phyloP scores from a whole-genome alignment of 2,113 vertebrate species.

The Gavia stellata region DNA sequence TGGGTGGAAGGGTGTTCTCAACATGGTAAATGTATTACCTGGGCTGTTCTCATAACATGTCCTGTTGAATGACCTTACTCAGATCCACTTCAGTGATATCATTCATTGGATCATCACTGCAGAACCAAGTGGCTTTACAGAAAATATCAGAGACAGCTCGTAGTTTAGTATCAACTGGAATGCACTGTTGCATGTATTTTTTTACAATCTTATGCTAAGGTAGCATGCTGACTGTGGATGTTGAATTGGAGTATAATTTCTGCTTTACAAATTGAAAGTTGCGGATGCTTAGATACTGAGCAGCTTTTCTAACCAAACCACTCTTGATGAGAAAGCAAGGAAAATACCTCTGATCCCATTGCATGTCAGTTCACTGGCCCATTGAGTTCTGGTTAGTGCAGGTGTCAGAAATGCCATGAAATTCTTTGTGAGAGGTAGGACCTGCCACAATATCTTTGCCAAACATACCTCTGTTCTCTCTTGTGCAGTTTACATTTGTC shows the following conservation, averaged over 20 bases:
- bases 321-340: neutral
- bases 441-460: neutral
- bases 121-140: neutral
- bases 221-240: neutral
- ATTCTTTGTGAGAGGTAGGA: neutral
- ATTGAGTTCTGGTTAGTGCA: neutral
- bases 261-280: neutral
- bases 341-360: neutral
- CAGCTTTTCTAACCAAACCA: neutral
- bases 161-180: neutral
- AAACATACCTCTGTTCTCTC: neutral
- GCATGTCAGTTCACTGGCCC: neutral
- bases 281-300: neutral
- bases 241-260: neutral
- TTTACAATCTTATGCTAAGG: neutral
- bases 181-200: accelerated
- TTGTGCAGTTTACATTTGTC: neutral
- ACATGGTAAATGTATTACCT: neutral
- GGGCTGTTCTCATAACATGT: neutral
- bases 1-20: neutral
- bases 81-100: neutral
- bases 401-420: neutral
- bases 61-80: neutral
- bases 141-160: neutral
- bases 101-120: neutral